Conservation (phyloP, 1,140 invertebrate genomes). For the Adoxophyes honmai region DNA sequence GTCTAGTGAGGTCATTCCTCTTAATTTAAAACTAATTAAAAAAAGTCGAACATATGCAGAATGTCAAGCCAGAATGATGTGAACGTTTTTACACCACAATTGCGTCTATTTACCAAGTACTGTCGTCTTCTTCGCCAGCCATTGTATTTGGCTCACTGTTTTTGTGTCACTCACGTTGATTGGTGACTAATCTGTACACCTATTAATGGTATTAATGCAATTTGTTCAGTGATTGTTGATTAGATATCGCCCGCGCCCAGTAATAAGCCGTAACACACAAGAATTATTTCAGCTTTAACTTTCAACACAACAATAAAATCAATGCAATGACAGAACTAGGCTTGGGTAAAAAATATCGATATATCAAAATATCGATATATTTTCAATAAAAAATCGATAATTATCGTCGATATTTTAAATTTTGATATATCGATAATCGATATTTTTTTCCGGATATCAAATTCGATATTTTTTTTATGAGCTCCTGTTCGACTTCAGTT, state of each 20-base stretch:
- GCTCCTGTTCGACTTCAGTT: too few species aligned
- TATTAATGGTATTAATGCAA: neutral
- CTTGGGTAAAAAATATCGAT: too few species aligned
- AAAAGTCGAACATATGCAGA: constrained; percentile 11
- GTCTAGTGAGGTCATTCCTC: too few species aligned
- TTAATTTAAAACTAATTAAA: neutral
- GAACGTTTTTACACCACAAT: too few species aligned
- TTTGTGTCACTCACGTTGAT: neutral
- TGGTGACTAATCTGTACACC: neutral
- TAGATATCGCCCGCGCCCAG: neutral
- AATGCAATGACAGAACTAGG: neutral
- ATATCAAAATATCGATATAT: too few species aligned
- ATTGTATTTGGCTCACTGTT: constrained; percentile 42
- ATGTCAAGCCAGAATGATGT: neutral
- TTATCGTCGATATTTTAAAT: too few species aligned
- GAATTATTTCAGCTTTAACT: neutral
- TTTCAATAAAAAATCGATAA: too few species aligned
- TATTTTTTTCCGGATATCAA: too few species aligned
- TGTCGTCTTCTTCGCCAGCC: constrained; percentile 79
- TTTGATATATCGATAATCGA: too few species aligned
- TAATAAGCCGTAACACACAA: neutral
- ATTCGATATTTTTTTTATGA: too few species aligned
- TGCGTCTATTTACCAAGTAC: constrained; percentile 76
- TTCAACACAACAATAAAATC: constrained; percentile 12
- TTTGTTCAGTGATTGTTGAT: neutral